These are phyloP conservation scores for Crossocerus cetratus DNA, from an alignment of 2,888 invertebrate species.

Conservation along the genomic window DNA sequence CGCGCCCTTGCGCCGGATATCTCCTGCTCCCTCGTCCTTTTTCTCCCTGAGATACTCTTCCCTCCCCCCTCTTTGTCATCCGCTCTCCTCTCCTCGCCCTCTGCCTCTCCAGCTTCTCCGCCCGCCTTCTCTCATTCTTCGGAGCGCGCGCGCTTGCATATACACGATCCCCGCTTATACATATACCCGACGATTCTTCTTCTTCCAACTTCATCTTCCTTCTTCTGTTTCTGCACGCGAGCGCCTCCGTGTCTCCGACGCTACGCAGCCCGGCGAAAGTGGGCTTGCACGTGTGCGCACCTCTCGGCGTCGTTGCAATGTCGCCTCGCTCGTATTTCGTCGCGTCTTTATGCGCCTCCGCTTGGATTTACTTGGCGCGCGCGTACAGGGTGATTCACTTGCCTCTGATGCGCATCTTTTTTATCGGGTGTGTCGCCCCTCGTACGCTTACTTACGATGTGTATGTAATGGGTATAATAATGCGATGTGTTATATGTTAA, in stretches of 20 bases:
- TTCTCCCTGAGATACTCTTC: constrained; percentile 17
- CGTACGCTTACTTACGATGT: too few species aligned
- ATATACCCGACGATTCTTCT: constrained; percentile 9
- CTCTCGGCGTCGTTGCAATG: constrained; percentile 49
- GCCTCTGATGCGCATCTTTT: too few species aligned
- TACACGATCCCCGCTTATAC: background rate
- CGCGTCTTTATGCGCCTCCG: constrained; percentile 56
- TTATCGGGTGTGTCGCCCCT: too few species aligned
- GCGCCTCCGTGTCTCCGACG: constrained; percentile 10
- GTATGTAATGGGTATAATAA: too few species aligned
- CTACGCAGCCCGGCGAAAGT: too few species aligned
- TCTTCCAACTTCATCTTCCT: constrained; percentile 12
- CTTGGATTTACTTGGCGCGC: constrained; percentile 42
- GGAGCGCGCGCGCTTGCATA: too few species aligned
- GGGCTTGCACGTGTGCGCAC: constrained; percentile 7
- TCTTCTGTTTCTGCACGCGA: background rate
- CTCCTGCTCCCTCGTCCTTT: constrained; percentile 30
- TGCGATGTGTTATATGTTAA: too few species aligned
- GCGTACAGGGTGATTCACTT: too few species aligned
- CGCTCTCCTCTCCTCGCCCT: constrained; percentile 10
- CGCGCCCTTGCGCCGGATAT: constrained; percentile 64
- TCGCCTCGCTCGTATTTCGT: constrained; percentile 56
- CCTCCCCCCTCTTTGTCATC: background rate
- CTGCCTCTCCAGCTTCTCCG: background rate
- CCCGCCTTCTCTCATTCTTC: constrained; percentile 1